These are phyloP conservation scores for Tethya wilhelma DNA, from an alignment of 37 sponge, comb jelly and placozoan species.

Conservation along the genomic window DNA sequence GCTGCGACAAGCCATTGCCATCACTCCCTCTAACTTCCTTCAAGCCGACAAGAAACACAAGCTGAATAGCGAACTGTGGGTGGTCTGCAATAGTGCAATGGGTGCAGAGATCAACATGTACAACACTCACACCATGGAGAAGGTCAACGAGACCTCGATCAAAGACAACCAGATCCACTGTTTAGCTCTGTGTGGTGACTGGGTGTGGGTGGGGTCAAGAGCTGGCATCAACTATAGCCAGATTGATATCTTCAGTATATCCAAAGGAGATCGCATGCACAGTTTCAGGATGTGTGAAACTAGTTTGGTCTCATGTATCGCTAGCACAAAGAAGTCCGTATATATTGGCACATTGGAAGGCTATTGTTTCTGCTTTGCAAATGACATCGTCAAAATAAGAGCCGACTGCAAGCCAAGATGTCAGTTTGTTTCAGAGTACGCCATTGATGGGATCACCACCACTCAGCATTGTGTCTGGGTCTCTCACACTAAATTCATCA, in stretches of 20 bases:
- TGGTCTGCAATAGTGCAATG: slow-evolving; percentile 62
- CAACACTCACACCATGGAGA: slow-evolving; percentile 56
- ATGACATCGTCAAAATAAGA: neutral
- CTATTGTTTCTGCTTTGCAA: slow-evolving; percentile 44
- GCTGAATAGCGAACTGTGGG: slow-evolving; percentile 59
- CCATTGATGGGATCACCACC: slow-evolving; percentile 55
- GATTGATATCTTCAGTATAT: slow-evolving; percentile 56
- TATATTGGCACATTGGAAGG: slow-evolving; percentile 76
- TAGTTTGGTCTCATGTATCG: slow-evolving; percentile 61
- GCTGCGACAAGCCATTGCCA: slow-evolving; percentile 48
- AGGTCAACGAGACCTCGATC: slow-evolving; percentile 28
- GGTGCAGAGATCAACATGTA: slow-evolving; percentile 67
- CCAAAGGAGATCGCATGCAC: slow-evolving; percentile 44
- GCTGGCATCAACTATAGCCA: slow-evolving; percentile 59
- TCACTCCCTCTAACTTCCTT: slow-evolving; percentile 1
- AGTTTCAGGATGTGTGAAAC: slow-evolving; percentile 51
- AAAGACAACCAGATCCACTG: slow-evolving; percentile 66
- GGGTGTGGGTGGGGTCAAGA: slow-evolving; percentile 70
- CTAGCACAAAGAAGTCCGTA: slow-evolving; percentile 38
- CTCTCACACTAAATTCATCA: slow-evolving; percentile 54
- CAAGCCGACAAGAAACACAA: neutral
- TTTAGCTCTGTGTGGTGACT: slow-evolving; percentile 54
- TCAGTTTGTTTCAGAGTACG: slow-evolving; percentile 56
- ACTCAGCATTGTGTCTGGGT: slow-evolving; percentile 51
- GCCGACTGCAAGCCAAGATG: slow-evolving; percentile 18